Percentiles rank a stretch among this genome's conserved stretches.
These are phyloP conservation scores for Philypnodon macrostomus DNA, from an alignment of 2,797 vertebrate genomes.

Conservation along the genomic window DNA sequence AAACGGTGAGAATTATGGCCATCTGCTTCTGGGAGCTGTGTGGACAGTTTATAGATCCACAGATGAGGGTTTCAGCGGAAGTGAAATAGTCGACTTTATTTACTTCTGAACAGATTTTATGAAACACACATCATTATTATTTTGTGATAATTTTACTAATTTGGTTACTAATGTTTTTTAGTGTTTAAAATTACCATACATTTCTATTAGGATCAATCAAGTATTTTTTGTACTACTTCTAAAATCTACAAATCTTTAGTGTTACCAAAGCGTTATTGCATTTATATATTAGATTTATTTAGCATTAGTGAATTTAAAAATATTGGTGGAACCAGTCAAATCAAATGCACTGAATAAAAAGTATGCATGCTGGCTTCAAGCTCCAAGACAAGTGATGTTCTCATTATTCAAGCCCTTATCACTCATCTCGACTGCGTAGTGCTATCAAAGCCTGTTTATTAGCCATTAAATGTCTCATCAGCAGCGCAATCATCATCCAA, in stretches of 20 bases:
- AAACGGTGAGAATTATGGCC: constrained; percentile 78
- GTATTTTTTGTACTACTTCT: too few species aligned
- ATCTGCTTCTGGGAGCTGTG: constrained; percentile 1
- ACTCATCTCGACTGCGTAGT: constrained; percentile 29
- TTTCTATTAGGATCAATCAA: too few species aligned
- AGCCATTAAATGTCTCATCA: constrained; percentile 62
- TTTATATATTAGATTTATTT: too few species aligned
- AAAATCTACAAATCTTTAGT: too few species aligned
- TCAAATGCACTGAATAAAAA: not conserved
- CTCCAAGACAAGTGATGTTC: constrained; percentile 18
- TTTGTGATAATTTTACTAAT: too few species aligned
- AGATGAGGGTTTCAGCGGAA: not conserved
- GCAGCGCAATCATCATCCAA: constrained; percentile 44
- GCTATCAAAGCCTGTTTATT: constrained; percentile 52
- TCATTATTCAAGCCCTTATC: constrained; percentile 50
- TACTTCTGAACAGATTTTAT: not conserved
- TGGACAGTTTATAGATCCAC: not conserved
- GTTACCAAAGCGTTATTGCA: too few species aligned
- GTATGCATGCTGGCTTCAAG: constrained; percentile 9
- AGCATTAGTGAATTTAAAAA: not conserved
- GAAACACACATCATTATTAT: not conserved
- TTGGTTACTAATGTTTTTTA: too few species aligned
- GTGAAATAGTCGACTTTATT: not conserved
- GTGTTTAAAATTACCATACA: too few species aligned
- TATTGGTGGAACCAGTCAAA: not conserved